Evolutionary conservation across 1,140 invertebrate species (phyloP).

Genomic region (Bemisia tabaci): DNA sequence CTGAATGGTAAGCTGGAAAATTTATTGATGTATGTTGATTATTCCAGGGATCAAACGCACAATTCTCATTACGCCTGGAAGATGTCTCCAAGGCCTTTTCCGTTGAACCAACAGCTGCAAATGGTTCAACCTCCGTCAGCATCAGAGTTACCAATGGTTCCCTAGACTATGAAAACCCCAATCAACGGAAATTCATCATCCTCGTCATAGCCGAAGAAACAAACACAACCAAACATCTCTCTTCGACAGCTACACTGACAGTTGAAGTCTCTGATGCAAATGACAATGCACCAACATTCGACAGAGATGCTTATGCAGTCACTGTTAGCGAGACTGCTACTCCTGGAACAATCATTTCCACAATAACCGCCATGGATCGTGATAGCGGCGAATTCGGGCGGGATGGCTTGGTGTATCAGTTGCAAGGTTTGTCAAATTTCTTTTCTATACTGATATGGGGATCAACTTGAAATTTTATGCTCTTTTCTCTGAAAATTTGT

Average conservation of each 20-base stretch:
- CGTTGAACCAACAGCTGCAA: constrained; percentile 63
- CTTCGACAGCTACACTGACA: constrained; percentile 74
- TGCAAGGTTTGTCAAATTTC: too few relatives aligned
- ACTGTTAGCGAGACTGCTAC: constrained; percentile 55
- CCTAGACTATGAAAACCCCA: constrained; percentile 81
- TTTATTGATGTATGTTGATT: too few relatives aligned
- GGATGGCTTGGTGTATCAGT: constrained; percentile 68
- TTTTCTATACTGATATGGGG: too few relatives aligned
- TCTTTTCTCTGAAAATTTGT: too few relatives aligned
- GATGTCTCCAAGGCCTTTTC: constrained; percentile 69
- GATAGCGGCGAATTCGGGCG: constrained; percentile 66
- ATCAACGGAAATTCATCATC: constrained; percentile 80
- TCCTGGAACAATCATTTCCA: constrained; percentile 52
- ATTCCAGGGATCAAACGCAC: constrained; percentile 60
- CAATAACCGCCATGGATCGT: constrained; percentile 64
- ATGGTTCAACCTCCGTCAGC: constrained; percentile 63
- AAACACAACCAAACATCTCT: constrained; percentile 55
- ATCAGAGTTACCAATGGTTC: constrained; percentile 60
- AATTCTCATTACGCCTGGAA: constrained; percentile 57
- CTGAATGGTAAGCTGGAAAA: too few relatives aligned
- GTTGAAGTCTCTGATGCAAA: constrained; percentile 75
- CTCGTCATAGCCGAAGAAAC: constrained; percentile 72
- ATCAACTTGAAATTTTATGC: too few relatives aligned
- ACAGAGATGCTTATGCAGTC: constrained; percentile 54
- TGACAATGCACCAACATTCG: constrained; percentile 74